A percentile compares a stretch with the other conserved stretches of the same genome.
Conservation (phyloP, 2,797 vertebrate species). For the Danio choprae region DNA sequence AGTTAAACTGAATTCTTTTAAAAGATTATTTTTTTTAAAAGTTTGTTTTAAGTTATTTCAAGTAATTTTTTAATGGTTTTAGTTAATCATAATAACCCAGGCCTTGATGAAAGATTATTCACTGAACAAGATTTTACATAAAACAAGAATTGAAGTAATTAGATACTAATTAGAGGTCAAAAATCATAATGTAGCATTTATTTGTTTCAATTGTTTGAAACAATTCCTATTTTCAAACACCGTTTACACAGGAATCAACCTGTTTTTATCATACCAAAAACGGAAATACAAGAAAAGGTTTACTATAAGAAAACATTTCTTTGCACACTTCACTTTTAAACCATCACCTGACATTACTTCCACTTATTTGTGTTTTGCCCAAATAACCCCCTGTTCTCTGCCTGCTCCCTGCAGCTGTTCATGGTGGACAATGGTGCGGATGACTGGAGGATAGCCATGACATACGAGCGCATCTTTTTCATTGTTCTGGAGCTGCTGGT, state of each 20-base stretch:
- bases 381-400: slow-evolving; percentile 73
- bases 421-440: slow-evolving; percentile 96
- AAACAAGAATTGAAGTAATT: neutral
- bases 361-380: slow-evolving; percentile 4
- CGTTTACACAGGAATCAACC: neutral
- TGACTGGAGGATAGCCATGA: slow-evolving; percentile 98
- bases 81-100: neutral
- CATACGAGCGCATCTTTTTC: slow-evolving; percentile 91
- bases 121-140: neutral
- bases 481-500: slow-evolving; percentile 92
- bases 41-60: neutral
- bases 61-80: neutral
- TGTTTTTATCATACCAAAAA: neutral
- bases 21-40: neutral
- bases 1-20: neutral
- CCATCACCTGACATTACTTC: neutral
- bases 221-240: neutral
- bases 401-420: slow-evolving; percentile 81
- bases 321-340: neutral
- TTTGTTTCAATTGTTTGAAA: neutral
- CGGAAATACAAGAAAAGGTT: neutral
- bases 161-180: neutral
- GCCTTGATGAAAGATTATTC: neutral
- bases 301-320: neutral
- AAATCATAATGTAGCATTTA: neutral